phyloP scores from a whole-genome alignment of 53 echinoderm and acorn worm species.

The Holothuria scabra region DNA sequence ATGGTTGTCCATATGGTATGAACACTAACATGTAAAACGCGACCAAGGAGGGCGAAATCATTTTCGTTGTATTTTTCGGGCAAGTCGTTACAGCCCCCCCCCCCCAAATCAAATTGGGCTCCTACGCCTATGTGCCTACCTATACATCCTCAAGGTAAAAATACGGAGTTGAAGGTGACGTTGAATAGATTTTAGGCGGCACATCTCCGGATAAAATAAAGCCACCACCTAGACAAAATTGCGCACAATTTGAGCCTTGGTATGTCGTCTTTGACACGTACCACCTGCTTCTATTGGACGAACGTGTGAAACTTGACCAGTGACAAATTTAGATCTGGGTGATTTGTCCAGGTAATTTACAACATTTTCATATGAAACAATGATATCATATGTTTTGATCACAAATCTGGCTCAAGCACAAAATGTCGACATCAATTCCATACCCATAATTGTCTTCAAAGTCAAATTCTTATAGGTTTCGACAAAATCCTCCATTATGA shows the following conservation, averaged over 20 bases:
- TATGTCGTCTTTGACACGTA: conserved; percentile 89
- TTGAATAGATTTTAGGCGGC: conserved; percentile 68
- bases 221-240: conserved; percentile 91
- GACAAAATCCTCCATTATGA: conserved; percentile 91
- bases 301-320: conserved; percentile 81
- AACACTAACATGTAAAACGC: too few relatives aligned
- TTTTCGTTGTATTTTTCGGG: too few relatives aligned
- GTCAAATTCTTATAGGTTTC: too few relatives aligned
- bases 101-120: too few relatives aligned
- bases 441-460: too few relatives aligned
- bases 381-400: too few relatives aligned
- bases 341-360: conserved; percentile 58
- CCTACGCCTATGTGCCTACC: conserved; percentile 68
- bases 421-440: too few relatives aligned
- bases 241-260: conserved; percentile 79
- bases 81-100: too few relatives aligned
- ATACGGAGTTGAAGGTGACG: conserved; percentile 73
- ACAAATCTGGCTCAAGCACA: too few relatives aligned
- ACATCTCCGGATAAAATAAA: conserved; percentile 63
- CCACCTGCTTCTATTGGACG: conserved; percentile 94
- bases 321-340: conserved; percentile 57
- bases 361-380: conserved; percentile 77
- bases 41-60: too few relatives aligned
- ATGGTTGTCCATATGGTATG: too few relatives aligned
- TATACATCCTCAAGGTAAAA: conserved; percentile 93